Evolutionary conservation across 2,797 vertebrate genomes (phyloP).

Genomic region (Echiichthys vipera): DNA sequence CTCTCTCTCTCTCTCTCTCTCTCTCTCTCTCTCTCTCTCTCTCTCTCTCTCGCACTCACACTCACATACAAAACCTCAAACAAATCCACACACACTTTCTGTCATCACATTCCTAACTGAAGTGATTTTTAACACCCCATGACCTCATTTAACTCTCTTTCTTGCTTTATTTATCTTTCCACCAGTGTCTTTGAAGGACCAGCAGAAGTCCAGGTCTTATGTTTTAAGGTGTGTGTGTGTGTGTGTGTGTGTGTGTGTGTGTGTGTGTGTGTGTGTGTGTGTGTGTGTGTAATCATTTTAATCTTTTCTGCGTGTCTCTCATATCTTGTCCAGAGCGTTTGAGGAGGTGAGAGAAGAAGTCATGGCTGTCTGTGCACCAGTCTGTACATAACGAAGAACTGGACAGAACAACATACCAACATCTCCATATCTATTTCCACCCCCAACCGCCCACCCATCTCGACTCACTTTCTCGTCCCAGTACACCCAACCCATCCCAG

Average conservation of each 20-base stretch:
- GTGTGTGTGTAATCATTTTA: slow-evolving; percentile 3
- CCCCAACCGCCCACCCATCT: background rate
- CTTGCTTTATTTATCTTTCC: slow-evolving; percentile 38
- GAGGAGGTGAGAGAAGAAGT: slow-evolving; percentile 42
- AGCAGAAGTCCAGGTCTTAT: slow-evolving; percentile 63
- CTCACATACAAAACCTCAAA: background rate
- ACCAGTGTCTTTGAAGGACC: slow-evolving; percentile 55
- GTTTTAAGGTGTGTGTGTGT: slow-evolving; percentile 49
- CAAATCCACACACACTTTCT: slow-evolving; percentile 6
- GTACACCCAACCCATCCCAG: slow-evolving; percentile 16
- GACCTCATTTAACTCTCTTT: slow-evolving; percentile 30
- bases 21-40: too few relatives aligned
- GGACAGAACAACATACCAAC: slow-evolving; percentile 28
- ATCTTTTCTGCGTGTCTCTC: slow-evolving; percentile 26
- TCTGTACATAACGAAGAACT: slow-evolving; percentile 57
- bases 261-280: background rate
- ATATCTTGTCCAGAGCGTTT: slow-evolving; percentile 52
- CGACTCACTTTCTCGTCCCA: slow-evolving; percentile 13
- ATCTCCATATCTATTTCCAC: slow-evolving; percentile 26
- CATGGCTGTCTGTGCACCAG: slow-evolving; percentile 30
- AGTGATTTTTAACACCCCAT: slow-evolving; percentile 26
- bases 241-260: background rate
- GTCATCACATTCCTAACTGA: slow-evolving; percentile 20
- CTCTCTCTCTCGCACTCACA: background rate
- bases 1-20: too few relatives aligned